phyloP scores from a whole-genome alignment of 1,140 invertebrate species.

The Armadillidium nasatum region DNA sequence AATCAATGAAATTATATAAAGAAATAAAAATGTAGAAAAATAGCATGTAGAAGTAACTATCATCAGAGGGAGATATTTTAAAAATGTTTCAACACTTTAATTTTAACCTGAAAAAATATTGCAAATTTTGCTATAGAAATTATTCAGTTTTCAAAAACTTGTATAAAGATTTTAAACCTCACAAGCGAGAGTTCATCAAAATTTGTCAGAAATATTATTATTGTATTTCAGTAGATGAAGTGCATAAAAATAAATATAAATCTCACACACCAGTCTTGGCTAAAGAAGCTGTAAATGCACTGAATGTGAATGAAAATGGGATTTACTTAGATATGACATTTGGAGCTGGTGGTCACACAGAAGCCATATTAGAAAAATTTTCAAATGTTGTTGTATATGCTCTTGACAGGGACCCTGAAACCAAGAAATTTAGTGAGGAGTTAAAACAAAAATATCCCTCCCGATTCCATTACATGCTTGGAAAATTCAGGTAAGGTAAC shows the following conservation, averaged over 20 bases:
- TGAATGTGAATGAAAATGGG: slow-evolving; percentile 14
- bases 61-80: no score
- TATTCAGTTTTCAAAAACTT: not conserved
- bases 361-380: slow-evolving; percentile 17
- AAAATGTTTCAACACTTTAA: not conserved
- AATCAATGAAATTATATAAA: not conserved
- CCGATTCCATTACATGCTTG: slow-evolving; percentile 21
- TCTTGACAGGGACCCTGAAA: slow-evolving; percentile 22
- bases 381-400: slow-evolving; percentile 7
- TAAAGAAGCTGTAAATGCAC: not conserved
- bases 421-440: slow-evolving; percentile 1
- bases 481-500: slow-evolving; percentile 20
- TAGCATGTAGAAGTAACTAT: no score
- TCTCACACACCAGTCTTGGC: not conserved
- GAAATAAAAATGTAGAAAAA: not conserved
- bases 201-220: no score
- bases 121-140: not conserved
- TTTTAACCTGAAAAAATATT: not conserved
- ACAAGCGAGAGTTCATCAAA: no score
- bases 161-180: no score
- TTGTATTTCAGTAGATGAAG: no score
- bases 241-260: no score
- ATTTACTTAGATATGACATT: slow-evolving; percentile 25
- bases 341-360: slow-evolving; percentile 26
- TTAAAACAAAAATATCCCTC: slow-evolving; percentile 10